Evolutionary conservation across 2,113 vertebrate species (phyloP).

Genomic region (Galemys pyrenaicus): DNA sequence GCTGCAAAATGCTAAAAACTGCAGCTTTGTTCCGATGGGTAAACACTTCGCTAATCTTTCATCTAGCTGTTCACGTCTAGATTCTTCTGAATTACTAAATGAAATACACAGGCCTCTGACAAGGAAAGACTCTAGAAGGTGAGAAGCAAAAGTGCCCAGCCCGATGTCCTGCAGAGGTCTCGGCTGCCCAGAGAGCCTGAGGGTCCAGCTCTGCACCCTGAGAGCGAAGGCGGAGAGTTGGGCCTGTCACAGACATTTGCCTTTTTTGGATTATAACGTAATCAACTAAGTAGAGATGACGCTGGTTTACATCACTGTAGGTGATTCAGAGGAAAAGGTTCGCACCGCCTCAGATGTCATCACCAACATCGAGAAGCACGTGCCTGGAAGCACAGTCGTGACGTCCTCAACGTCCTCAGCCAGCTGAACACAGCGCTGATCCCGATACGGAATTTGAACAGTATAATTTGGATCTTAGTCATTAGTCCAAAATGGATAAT

Average conservation of each 20-base stretch:
- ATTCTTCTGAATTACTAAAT: slow-evolving; percentile 44
- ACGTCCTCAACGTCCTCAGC: background rate
- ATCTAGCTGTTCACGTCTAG: background rate
- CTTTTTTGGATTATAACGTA: too few species aligned
- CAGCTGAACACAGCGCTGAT: background rate
- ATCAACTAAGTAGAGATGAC: too few species aligned
- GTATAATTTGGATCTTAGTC: background rate
- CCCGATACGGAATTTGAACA: background rate
- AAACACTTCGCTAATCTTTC: background rate
- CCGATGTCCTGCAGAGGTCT: background rate
- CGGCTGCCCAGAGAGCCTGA: background rate
- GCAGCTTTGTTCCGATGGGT: background rate
- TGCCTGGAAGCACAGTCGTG: background rate
- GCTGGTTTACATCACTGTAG: too few species aligned
- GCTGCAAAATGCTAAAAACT: background rate
- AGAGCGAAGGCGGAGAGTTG: background rate
- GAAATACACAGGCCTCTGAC: background rate
- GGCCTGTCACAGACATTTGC: background rate
- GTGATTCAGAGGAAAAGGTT: too few species aligned
- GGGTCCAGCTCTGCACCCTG: background rate
- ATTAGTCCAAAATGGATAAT: background rate
- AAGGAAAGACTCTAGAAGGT: background rate
- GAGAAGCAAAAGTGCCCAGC: background rate
- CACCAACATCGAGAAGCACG: background rate
- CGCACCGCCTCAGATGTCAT: too few species aligned